Conservation (phyloP, 2,888 invertebrate species). For the Aphidius colemani region DNA sequence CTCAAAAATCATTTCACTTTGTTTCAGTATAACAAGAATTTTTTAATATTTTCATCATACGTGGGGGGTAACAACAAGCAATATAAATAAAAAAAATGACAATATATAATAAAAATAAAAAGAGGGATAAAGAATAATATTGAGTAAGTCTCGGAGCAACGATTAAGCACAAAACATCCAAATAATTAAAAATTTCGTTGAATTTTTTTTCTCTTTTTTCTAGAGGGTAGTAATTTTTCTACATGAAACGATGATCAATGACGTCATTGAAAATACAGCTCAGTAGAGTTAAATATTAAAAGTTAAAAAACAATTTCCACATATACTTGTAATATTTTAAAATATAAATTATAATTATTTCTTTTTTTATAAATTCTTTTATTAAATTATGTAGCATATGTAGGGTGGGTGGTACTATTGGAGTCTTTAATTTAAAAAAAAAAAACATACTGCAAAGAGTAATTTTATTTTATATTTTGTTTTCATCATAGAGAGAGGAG, state of each 20-base stretch:
- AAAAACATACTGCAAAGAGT: neutral
- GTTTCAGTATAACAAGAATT: constrained; percentile 50
- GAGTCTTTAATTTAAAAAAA: neutral
- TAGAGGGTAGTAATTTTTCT: constrained; percentile 42
- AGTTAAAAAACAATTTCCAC: constrained; percentile 36
- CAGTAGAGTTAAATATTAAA: constrained; percentile 42
- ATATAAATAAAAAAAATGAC: no score
- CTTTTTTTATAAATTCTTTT: neutral
- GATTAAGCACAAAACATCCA: neutral
- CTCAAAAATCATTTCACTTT: constrained; percentile 46
- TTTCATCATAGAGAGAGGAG: constrained; percentile 22
- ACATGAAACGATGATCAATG: neutral
- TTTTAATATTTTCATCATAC: constrained; percentile 54
- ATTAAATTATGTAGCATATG: no score
- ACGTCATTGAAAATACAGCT: no score
- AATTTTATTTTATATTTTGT: constrained; percentile 18
- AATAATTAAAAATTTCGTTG: constrained; percentile 55
- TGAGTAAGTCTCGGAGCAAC: constrained; percentile 4
- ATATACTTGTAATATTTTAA: neutral
- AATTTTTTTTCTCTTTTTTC: no score
- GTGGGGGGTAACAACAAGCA: no score
- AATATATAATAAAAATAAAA: constrained; percentile 8
- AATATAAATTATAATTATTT: constrained; percentile 8
- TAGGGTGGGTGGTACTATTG: no score
- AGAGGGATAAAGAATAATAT: constrained; percentile 20